These are phyloP conservation scores for Asobara japonica DNA, from an alignment of 1,140 invertebrate genomes.

Conservation along the genomic window DNA sequence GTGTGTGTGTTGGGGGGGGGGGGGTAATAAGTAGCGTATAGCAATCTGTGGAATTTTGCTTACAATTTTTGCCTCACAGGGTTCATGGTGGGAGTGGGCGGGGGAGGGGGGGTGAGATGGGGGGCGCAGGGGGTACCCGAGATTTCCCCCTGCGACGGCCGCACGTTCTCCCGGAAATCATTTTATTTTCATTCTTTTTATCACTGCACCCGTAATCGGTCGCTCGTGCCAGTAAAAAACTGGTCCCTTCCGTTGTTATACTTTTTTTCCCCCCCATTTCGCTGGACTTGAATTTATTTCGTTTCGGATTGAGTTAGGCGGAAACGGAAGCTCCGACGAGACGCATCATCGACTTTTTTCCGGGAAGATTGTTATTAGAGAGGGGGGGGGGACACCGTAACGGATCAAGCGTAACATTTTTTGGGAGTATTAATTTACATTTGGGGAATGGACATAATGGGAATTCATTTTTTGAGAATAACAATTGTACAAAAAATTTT, in stretches of 20 bases:
- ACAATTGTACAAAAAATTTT: no score
- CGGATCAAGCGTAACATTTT: background rate
- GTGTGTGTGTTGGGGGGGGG: no score
- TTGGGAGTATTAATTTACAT: background rate
- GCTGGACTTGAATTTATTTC: background rate
- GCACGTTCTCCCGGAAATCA: constrained; percentile 45
- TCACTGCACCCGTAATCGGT: constrained; percentile 37
- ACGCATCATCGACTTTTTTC: constrained; percentile 33
- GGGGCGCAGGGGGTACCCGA: background rate
- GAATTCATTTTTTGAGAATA: no score
- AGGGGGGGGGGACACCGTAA: background rate
- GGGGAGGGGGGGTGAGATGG: background rate
- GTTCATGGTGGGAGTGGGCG: no score
- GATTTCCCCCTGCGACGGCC: background rate
- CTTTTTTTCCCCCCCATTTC: constrained; percentile 7
- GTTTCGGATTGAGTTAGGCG: constrained; percentile 2
- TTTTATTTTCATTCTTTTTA: constrained; percentile 51
- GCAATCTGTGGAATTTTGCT: no score
- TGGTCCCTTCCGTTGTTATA: constrained; percentile 1
- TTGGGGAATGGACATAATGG: no score
- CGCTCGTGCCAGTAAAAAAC: constrained; percentile 19
- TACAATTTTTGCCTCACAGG: no score
- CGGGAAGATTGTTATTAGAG: constrained; percentile 23
- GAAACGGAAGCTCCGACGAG: constrained; percentile 31
- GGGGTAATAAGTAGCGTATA: no score